Conservation (phyloP, 2,113 vertebrate species). For the Centropus unirufus region DNA sequence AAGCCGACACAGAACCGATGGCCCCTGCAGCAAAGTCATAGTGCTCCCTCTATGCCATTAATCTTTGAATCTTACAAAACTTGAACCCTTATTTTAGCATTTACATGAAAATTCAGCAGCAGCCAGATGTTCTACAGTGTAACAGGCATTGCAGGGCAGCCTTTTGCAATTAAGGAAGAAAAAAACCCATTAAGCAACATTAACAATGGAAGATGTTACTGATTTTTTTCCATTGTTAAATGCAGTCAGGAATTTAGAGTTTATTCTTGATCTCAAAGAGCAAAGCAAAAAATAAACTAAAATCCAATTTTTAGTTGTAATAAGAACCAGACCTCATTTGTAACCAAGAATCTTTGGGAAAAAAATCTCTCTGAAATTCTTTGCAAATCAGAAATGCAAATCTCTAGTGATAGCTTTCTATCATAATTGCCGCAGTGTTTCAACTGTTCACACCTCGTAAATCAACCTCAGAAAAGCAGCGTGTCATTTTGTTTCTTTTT, state of each 20-base stretch:
- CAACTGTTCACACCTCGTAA: background rate
- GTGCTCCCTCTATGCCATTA: background rate
- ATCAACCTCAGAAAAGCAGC: background rate
- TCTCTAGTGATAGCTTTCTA: background rate
- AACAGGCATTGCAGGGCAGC: background rate
- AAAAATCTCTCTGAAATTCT: background rate
- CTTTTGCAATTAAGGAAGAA: background rate
- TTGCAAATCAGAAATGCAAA: background rate
- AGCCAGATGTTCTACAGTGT: background rate
- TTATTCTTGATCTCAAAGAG: background rate
- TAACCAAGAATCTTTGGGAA: background rate
- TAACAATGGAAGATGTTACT: background rate
- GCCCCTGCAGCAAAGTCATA: background rate
- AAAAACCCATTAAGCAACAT: background rate
- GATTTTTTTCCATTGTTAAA: background rate
- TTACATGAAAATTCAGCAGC: background rate
- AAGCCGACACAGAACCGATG: accelerated
- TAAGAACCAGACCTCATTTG: background rate
- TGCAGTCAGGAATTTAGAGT: background rate
- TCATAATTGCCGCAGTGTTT: background rate
- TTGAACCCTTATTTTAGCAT: background rate
- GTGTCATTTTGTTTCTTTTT: background rate
- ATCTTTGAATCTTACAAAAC: background rate
- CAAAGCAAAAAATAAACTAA: background rate
- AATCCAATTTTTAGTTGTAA: background rate